Evolutionary conservation across 1,140 invertebrate species (phyloP).

Genomic region (Drosophila erecta): DNA sequence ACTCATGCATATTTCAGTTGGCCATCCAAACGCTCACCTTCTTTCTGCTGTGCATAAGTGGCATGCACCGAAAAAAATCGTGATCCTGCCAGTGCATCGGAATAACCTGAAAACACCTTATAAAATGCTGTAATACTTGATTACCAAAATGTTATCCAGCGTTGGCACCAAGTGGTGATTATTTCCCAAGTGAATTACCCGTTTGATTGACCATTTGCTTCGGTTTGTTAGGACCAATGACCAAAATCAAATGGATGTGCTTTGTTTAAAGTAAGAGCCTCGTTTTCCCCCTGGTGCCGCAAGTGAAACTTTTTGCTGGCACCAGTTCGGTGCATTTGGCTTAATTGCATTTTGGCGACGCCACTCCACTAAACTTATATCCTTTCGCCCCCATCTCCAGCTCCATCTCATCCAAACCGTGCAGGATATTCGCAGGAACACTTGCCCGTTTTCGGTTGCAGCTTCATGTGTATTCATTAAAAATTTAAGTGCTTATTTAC

Average conservation of each 20-base stretch:
- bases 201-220: neutral
- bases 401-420: neutral
- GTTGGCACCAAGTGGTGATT: neutral
- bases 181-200: neutral
- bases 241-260: conserved; percentile 31
- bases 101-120: too few species aligned
- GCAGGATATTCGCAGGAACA: neutral
- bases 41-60: neutral
- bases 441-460: neutral
- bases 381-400: too few species aligned
- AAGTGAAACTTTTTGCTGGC: neutral
- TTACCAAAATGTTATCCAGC: neutral
- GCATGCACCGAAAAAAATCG: neutral
- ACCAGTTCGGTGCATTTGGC: conserved; percentile 42
- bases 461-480: conserved; percentile 57
- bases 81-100: too few species aligned
- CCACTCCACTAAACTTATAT: neutral
- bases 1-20: conserved; percentile 52
- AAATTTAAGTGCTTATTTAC: conserved; percentile 66
- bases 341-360: conserved; percentile 47
- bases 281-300: neutral
- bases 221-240: conserved; percentile 1
- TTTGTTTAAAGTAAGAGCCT: neutral
- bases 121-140: neutral
- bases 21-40: conserved; percentile 6